These are phyloP conservation scores for Cephus rjabovi DNA, from an alignment of 2,888 invertebrate genomes.

Conservation along the genomic window DNA sequence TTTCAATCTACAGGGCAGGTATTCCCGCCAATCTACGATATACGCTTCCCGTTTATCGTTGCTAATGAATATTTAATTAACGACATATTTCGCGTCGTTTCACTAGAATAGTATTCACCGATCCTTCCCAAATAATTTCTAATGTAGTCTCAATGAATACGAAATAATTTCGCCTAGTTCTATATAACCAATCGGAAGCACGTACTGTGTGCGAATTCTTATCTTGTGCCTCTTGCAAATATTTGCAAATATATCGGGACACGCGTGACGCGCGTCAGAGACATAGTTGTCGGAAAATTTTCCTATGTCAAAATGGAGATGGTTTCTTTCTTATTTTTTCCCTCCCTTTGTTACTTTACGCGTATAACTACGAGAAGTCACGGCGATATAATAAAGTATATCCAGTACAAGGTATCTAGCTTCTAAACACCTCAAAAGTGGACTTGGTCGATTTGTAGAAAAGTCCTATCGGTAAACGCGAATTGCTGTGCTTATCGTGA, in stretches of 20 bases:
- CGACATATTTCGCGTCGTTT: neutral
- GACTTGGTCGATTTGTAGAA: slow-evolving; percentile 47
- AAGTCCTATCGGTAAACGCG: slow-evolving; percentile 33
- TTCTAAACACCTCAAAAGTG: slow-evolving; percentile 34
- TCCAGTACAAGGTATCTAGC: slow-evolving; percentile 16
- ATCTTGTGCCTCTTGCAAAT: neutral
- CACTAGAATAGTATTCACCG: neutral
- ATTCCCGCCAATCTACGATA: neutral
- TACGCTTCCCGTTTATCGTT: neutral
- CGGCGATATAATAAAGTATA: neutral
- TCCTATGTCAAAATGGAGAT: neutral
- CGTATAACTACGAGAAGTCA: neutral
- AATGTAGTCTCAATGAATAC: neutral
- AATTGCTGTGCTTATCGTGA: slow-evolving; percentile 12
- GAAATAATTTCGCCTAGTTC: neutral
- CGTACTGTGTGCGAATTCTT: neutral
- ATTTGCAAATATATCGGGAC: neutral
- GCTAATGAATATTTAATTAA: neutral
- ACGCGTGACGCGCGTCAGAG: neutral
- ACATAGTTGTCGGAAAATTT: neutral
- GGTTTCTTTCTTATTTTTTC: neutral
- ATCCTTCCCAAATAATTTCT: neutral
- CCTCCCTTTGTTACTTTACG: neutral
- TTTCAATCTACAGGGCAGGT: slow-evolving; percentile 51
- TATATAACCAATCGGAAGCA: neutral